phyloP scores from a whole-genome alignment of 1,140 invertebrate genomes.

The Achroia grisella region DNA sequence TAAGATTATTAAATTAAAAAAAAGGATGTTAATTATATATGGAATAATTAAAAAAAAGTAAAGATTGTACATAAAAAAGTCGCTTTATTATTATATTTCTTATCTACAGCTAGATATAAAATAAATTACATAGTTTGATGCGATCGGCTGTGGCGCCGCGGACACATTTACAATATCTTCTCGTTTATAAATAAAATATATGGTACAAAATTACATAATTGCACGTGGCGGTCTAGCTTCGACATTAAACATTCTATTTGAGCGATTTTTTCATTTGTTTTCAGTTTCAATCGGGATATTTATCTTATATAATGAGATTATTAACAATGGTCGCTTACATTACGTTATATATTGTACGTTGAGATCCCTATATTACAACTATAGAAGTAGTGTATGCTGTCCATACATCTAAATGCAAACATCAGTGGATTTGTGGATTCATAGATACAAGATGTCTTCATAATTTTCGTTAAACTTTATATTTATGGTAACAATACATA shows the following conservation, averaged over 20 bases:
- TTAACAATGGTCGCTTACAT: not conserved
- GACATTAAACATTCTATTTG: not conserved
- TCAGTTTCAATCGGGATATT: not conserved
- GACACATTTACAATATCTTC: conserved; percentile 39
- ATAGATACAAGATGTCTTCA: not conserved
- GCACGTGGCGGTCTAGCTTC: not conserved
- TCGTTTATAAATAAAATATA: conserved; percentile 12
- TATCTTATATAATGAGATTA: not conserved
- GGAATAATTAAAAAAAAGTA: conserved; percentile 16
- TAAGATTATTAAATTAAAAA: too few species aligned
- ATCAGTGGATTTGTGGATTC: not conserved
- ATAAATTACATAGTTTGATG: conserved; percentile 68
- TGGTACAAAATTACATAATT: not conserved
- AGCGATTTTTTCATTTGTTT: not conserved
- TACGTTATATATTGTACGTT: not conserved
- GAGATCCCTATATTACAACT: conserved; percentile 3
- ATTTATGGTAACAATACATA: not conserved
- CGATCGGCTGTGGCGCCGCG: conserved; percentile 41
- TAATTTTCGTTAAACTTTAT: not conserved
- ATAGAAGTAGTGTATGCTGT: conserved; percentile 1
- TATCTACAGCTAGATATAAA: conserved; percentile 73
- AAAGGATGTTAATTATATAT: too few species aligned
- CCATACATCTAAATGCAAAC: conserved; percentile 1
- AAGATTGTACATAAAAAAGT: conserved; percentile 65
- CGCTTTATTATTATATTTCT: conserved; percentile 48